Evolutionary conservation across 2,113 vertebrate genomes (phyloP).

Genomic region (Mirounga angustirostris): DNA sequence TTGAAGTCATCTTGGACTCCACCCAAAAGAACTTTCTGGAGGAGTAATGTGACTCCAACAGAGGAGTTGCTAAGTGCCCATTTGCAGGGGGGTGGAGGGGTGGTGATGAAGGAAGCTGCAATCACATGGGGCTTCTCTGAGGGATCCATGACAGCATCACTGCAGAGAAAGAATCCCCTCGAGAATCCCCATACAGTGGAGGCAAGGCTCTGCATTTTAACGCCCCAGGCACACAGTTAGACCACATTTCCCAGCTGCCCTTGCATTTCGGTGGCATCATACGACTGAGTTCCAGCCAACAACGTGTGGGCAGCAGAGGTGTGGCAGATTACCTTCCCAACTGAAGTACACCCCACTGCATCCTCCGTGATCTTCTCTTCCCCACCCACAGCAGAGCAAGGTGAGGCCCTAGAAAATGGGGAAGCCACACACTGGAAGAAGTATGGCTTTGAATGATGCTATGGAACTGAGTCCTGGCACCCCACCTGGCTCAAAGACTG

Average conservation of each 20-base stretch:
- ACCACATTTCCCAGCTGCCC: background rate
- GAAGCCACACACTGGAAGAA: background rate
- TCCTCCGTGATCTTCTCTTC: background rate
- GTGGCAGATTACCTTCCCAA: background rate
- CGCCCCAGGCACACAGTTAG: background rate
- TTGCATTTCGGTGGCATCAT: background rate
- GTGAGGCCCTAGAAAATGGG: background rate
- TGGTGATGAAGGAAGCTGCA: background rate
- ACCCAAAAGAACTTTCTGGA: background rate
- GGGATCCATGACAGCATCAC: background rate
- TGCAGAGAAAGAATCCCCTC: background rate
- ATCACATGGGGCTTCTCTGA: background rate
- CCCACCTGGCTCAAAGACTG: background rate
- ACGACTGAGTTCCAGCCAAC: background rate
- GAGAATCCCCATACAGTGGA: background rate
- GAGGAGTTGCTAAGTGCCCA: background rate
- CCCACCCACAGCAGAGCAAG: background rate
- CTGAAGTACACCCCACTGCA: background rate
- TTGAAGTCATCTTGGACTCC: background rate
- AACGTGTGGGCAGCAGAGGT: background rate
- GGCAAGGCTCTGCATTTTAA: background rate
- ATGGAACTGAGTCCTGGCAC: background rate
- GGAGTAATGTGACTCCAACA: background rate
- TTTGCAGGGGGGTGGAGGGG: background rate
- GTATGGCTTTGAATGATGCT: background rate